These are phyloP conservation scores for Exephanes ischioxanthus DNA, from an alignment of 2,888 invertebrate species.

Conservation along the genomic window DNA sequence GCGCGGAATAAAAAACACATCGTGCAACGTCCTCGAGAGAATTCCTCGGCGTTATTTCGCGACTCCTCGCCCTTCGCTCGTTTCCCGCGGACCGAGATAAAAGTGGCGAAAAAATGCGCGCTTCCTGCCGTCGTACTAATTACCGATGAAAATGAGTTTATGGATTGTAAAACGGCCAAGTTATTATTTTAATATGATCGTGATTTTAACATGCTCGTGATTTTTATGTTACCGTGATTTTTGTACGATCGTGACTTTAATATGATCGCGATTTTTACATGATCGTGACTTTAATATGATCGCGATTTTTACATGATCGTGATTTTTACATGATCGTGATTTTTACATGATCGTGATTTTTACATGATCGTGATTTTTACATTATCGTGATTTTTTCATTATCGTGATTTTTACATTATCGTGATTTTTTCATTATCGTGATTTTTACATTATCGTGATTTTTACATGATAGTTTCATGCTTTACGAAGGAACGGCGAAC, in stretches of 20 bases:
- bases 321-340: too few species aligned
- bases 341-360: too few species aligned
- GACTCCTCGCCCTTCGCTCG: neutral
- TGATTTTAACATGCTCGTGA: neutral
- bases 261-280: neutral
- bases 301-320: neutral
- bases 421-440: too few species aligned
- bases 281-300: neutral
- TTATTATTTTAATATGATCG: neutral
- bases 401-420: too few species aligned
- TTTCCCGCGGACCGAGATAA: neutral
- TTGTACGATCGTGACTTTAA: too few species aligned
- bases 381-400: neutral
- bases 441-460: too few species aligned
- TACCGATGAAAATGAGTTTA: constrained; percentile 25
- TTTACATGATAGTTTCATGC: neutral
- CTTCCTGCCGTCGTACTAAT: neutral
- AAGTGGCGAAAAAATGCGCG: neutral
- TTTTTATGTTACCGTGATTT: too few species aligned
- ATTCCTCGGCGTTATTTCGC: constrained; percentile 2
- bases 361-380: neutral
- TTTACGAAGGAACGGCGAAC: neutral
- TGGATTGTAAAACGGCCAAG: neutral
- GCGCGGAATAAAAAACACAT: constrained; percentile 11
- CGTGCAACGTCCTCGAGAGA: constrained; percentile 36